A percentile compares a stretch with the other conserved stretches of the same genome.
Evolutionary conservation across 92 coral and sea anemone genomes (phyloP).

Genomic region (Parazoanthus darwini): DNA sequence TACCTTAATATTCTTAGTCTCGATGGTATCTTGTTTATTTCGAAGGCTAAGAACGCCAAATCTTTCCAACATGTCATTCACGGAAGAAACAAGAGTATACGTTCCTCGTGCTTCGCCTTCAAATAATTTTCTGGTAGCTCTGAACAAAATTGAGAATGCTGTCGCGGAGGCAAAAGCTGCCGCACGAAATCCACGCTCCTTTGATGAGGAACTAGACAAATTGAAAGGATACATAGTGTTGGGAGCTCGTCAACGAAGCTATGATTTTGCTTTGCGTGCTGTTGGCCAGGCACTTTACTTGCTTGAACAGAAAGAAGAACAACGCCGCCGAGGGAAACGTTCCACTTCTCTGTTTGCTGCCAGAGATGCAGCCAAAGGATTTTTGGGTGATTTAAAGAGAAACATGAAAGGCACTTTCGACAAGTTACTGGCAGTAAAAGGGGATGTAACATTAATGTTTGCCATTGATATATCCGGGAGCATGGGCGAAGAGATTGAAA

Average conservation of each 20-base stretch:
- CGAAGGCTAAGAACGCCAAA: no score
- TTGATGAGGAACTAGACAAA: not conserved
- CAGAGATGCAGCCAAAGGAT: constrained; percentile 7
- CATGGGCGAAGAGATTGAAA: constrained; percentile 34
- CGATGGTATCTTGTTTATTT: no score
- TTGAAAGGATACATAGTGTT: constrained; percentile 25
- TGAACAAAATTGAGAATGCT: not conserved
- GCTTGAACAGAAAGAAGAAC: not conserved
- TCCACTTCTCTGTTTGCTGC: constrained; percentile 2
- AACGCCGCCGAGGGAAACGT: constrained; percentile 29
- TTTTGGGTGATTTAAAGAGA: constrained; percentile 7
- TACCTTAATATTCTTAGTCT: no score
- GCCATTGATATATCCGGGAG: constrained; percentile 43
- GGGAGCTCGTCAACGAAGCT: constrained; percentile 37
- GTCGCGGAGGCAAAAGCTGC: not conserved
- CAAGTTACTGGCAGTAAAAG: constrained; percentile 37
- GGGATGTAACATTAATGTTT: constrained; percentile 48
- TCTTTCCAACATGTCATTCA: no score
- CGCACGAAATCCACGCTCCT: not conserved
- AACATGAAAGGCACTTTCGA: constrained; percentile 14
- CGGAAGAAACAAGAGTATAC: no score
- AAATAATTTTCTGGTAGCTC: not conserved
- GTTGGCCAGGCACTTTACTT: constrained; percentile 48
- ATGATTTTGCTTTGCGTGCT: constrained; percentile 46
- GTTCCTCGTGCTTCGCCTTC: not conserved